A percentile compares a stretch with the other conserved stretches of the same genome.
Conservation (phyloP, 2,797 vertebrate genomes). For the Sebastes variabilis region DNA sequence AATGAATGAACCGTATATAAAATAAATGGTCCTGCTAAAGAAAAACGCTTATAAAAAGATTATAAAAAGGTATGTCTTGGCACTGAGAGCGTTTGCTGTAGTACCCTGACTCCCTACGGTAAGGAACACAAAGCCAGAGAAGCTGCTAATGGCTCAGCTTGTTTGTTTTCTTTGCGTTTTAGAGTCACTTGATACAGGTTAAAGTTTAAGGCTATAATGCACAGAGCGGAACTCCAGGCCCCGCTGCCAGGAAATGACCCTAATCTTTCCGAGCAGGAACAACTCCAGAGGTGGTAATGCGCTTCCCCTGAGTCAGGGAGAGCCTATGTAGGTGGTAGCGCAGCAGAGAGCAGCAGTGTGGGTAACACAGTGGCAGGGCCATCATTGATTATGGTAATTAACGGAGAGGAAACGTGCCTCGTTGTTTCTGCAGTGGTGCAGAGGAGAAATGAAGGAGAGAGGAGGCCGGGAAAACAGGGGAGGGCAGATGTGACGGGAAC, state of each 20-base stretch:
- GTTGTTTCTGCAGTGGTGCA: constrained; percentile 23
- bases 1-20: not conserved
- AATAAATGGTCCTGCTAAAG: not conserved
- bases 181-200: constrained; percentile 49
- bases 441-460: constrained; percentile 34
- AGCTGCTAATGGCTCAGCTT: constrained; percentile 32
- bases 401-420: constrained; percentile 44
- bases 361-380: constrained; percentile 28
- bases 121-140: constrained; percentile 17
- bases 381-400: constrained; percentile 69
- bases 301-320: constrained; percentile 29
- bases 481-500: constrained; percentile 29
- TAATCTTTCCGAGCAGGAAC: constrained; percentile 66
- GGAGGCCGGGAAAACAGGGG: not conserved
- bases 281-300: constrained; percentile 35
- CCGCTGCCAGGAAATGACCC: constrained; percentile 60
- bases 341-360: constrained; percentile 14
- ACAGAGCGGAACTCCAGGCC: constrained; percentile 41
- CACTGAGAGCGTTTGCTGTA: not conserved
- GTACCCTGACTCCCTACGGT: not conserved
- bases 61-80: constrained; percentile 9
- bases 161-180: constrained; percentile 52
- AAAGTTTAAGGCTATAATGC: constrained; percentile 63
- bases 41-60: constrained; percentile 2
- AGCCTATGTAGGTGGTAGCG: constrained; percentile 6